Evolutionary conservation across 2,797 vertebrate genomes (phyloP), one percentile per base, ranked within the genome.

Genomic region (Cirrhinus mrigala): DNA sequence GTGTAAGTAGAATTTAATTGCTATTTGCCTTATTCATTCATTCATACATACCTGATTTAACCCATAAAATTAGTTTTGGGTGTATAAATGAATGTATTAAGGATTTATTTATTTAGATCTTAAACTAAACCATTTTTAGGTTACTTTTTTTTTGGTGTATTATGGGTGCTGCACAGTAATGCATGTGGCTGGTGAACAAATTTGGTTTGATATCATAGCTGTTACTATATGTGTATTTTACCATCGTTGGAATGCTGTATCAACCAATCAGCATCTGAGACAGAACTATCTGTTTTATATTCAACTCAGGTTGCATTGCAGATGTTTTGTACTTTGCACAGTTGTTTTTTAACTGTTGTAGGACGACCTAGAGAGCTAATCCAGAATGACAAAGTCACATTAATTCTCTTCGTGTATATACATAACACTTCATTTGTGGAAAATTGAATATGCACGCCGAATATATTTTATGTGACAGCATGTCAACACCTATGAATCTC

Each of bases 381-480:
- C 22, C 58, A 46, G 48, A 46, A 79, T 22, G 24, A 50, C 77
- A 64, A 64, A 46, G 22, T 62, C 54, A 46, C 7, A 62, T 62
- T 37, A 24, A 62, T 79, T 48, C 2, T 64, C 9, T 77, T 69
- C n/a, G 33, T 58, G 22, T 24, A 40, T 14, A 46, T 48, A 29
- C 16, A n/a, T 37, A 76, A 76, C 4, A 50, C 58, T 64, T 64
- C 7, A 64, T 75, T 75, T 75, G 71, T 16, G 24, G 40, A 18
- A 64, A 60, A 79, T 27, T 24, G 44, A 75, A 50, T 18, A 27
- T 0, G 24, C 52, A 73, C 24, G 1, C 24, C 56, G 58, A 70
- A 79, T 58, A 46, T 46, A 79, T 79, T 79, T 68, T 73, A 48
- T 50, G 44, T 50, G 83, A 73, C 75, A 85, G 50, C 9, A 56